Conservation (phyloP, 2,888 invertebrate genomes). For the Ochropacha duplaris region DNA sequence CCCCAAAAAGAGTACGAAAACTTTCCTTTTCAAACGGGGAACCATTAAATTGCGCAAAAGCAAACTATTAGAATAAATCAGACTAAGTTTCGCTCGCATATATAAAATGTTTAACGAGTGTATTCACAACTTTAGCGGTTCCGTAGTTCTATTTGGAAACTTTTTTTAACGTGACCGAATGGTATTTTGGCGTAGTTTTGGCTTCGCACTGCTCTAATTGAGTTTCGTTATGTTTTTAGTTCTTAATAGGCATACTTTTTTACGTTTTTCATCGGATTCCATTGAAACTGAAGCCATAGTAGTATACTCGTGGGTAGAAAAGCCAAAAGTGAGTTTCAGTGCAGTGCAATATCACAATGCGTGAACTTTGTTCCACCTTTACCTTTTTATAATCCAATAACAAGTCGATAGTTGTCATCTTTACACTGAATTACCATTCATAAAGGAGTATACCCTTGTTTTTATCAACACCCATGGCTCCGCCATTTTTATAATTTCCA, state of each 20-base stretch:
- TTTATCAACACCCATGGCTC: no score
- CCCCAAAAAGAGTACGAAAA: constrained; percentile 11
- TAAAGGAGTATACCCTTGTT: no score
- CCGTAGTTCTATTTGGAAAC: constrained; percentile 13
- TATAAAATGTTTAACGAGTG: constrained; percentile 29
- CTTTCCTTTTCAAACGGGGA: constrained; percentile 20
- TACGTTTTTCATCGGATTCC: background rate
- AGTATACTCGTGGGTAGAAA: background rate
- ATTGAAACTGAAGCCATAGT: background rate
- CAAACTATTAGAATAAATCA: constrained; percentile 44
- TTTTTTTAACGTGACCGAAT: constrained; percentile 20
- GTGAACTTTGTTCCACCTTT: no score
- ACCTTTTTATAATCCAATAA: no score
- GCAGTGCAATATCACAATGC: no score
- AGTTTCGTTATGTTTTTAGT: background rate
- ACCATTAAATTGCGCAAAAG: constrained; percentile 4
- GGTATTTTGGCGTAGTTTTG: background rate
- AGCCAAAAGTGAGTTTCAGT: background rate
- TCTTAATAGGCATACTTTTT: background rate
- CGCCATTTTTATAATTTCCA: no score
- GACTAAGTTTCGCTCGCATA: constrained; percentile 23
- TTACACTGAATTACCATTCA: no score
- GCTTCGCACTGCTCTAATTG: background rate
- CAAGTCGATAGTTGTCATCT: no score
- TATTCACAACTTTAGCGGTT: constrained; percentile 27